Evolutionary conservation across 2,797 vertebrate genomes (phyloP), one percentile per base, ranked within the genome.

Genomic region (Hozukius guyotensis): DNA sequence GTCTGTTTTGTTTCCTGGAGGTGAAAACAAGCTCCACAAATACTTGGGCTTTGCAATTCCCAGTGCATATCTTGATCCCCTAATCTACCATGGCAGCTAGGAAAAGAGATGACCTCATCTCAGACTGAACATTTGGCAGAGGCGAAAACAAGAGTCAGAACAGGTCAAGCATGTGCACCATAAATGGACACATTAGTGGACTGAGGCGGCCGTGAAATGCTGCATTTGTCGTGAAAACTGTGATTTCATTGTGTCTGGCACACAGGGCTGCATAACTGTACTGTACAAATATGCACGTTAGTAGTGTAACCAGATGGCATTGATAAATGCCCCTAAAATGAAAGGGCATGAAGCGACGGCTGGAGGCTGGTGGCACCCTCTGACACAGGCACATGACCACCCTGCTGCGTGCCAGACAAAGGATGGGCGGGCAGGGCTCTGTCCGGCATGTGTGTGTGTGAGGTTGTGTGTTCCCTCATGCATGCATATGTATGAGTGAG

Each of bases 31-130:
- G 75, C 82, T 61, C 83, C 72, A 81, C 77, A 89, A 87, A 93
- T 89, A 89, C 89, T 93, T 91, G 70, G 72, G 77, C 85, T 92
- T 88, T 87, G 77, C 72, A 87, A 91, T 90, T 89, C 83, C 88
- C 84, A 67, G 75, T 60, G 91, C 92, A 88, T 84, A 93, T 86
- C 71, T 77, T 84, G 80, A 93, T 92, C 87, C 89, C 72, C 87
- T 93, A 94, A 93, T 93, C 91, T 92, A 83, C 69, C 49, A 53
- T 16, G 78, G 84, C 46, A 8, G 46, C 93, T 92, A 70, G 79
- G 82, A 94, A 95, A 95, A 95, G 87, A 88, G 76, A 92, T 95
- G 95, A 96, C 93, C 92, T 96, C 95, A 96, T 95, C 88, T 77
- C 78, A 73, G 73, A 68, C 71, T 1, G 25, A 82, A 74, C 76